Evolutionary conservation across 2,113 vertebrate species (phyloP).

Genomic region (Dendropsophus ebraccatus): DNA sequence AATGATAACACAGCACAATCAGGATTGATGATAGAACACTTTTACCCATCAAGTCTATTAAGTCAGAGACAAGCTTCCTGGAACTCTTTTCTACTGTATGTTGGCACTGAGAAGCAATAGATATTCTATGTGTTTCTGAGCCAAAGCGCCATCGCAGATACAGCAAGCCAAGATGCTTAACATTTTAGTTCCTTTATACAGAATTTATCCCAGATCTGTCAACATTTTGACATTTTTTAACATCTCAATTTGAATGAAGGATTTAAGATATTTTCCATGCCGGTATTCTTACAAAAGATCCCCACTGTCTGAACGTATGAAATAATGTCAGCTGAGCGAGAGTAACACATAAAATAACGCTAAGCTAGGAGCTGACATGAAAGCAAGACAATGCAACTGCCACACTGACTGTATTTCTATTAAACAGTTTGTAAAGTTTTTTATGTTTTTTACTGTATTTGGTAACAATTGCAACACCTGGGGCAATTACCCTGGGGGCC

Average conservation of each 20-base stretch:
- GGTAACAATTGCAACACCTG: not conserved
- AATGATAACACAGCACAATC: not conserved
- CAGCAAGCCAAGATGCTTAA: not conserved
- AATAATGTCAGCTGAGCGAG: not conserved
- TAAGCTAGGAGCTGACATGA: not conserved
- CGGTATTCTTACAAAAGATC: not conserved
- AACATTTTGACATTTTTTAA: slow-evolving; percentile 25
- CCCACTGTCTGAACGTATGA: not conserved
- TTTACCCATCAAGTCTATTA: not conserved
- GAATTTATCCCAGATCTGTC: slow-evolving; percentile 28
- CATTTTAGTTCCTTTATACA: slow-evolving; percentile 15
- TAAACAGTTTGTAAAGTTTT: not conserved
- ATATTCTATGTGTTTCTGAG: slow-evolving; percentile 5
- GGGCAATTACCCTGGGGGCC: not conserved
- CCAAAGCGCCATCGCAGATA: not conserved
- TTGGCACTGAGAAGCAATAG: slow-evolving; percentile 12
- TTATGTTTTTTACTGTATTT: not conserved
- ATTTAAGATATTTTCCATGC: not conserved
- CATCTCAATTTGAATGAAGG: slow-evolving; percentile 35
- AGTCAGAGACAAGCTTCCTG: not conserved
- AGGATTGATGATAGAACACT: not conserved
- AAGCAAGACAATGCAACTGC: not conserved
- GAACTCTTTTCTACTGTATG: slow-evolving; percentile 39
- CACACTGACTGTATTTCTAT: not conserved
- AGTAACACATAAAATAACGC: not conserved